A percentile compares a stretch with the other conserved stretches of the same genome.
Evolutionary conservation across 2,888 invertebrate genomes (phyloP).

Genomic region (Synanthedon vespiformis): DNA sequence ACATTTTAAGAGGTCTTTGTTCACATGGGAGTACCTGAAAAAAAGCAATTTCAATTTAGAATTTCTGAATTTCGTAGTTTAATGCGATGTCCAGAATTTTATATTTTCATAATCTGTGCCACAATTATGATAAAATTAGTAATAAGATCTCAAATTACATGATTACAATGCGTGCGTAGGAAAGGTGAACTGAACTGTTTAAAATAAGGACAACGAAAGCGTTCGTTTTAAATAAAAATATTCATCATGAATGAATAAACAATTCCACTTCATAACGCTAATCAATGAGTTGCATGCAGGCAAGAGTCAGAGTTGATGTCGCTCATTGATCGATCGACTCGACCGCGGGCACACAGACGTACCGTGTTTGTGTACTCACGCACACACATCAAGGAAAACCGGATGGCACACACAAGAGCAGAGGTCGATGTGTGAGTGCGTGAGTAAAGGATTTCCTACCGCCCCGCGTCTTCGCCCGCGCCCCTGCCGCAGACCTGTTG

Average conservation of each 20-base stretch:
- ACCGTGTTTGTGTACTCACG: slow-evolving; percentile 24
- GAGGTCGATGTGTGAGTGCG: slow-evolving; percentile 38
- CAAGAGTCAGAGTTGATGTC: slow-evolving; percentile 57
- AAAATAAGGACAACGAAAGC: slow-evolving; percentile 37
- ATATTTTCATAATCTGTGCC: too few relatives aligned
- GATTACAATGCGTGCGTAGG: slow-evolving; percentile 1
- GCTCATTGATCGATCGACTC: slow-evolving; percentile 69
- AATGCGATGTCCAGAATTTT: too few relatives aligned
- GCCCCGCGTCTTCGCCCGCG: slow-evolving; percentile 38
- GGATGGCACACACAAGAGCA: slow-evolving; percentile 55
- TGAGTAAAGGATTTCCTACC: slow-evolving; percentile 65
- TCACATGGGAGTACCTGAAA: too few relatives aligned
- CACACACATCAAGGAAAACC: slow-evolving; percentile 53
- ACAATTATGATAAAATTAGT: too few relatives aligned
- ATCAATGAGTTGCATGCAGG: slow-evolving; percentile 70
- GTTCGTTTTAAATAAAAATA: slow-evolving; percentile 55
- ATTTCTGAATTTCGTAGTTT: too few relatives aligned
- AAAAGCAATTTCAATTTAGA: too few relatives aligned
- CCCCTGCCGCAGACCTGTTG: slow-evolving; percentile 68
- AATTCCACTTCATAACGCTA: slow-evolving; percentile 69
- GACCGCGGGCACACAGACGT: slow-evolving; percentile 45
- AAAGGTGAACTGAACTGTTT: slow-evolving; percentile 21
- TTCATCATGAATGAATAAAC: slow-evolving; percentile 68
- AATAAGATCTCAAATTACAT: too few relatives aligned
- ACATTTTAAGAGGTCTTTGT: too few relatives aligned